Evolutionary conservation across 2,113 vertebrate genomes (phyloP).

Genomic region (Calonectris borealis): DNA sequence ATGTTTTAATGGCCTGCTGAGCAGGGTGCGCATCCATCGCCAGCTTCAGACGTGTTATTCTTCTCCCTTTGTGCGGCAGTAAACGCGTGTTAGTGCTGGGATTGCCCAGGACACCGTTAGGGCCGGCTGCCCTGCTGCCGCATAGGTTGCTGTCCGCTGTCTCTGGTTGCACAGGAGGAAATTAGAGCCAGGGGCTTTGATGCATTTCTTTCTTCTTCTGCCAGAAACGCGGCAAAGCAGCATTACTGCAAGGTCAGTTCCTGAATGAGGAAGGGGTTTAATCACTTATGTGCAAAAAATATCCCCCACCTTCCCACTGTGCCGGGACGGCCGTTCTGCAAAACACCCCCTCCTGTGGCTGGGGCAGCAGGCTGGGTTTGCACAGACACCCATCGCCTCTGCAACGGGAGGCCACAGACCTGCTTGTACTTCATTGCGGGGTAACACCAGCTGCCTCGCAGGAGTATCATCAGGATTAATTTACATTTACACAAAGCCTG

Average conservation of each 20-base stretch:
- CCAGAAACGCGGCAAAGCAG: not conserved
- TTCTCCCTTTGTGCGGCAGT: no score
- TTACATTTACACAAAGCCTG: not conserved
- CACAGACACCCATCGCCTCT: not conserved
- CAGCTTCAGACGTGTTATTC: rapidly evolving
- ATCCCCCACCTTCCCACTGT: no score
- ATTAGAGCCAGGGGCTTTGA: not conserved
- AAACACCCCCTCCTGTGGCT: rapidly evolving
- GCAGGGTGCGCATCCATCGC: not conserved
- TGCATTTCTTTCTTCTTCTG: not conserved
- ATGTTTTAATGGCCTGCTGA: not conserved
- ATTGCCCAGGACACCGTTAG: rapidly evolving
- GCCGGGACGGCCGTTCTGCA: not conserved
- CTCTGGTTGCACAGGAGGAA: not conserved
- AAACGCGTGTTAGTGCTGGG: not conserved
- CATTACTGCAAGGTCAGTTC: not conserved
- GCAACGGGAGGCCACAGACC: not conserved
- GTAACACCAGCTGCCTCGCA: not conserved
- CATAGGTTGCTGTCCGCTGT: rapidly evolving
- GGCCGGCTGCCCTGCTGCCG: not conserved
- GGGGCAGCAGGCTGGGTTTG: not conserved
- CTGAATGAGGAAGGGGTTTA: not conserved
- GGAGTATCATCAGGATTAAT: not conserved
- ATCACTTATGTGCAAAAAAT: rapidly evolving
- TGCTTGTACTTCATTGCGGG: rapidly evolving